Evolutionary conservation across 2,113 vertebrate genomes (phyloP).

Genomic region (Carlito syrichta): DNA sequence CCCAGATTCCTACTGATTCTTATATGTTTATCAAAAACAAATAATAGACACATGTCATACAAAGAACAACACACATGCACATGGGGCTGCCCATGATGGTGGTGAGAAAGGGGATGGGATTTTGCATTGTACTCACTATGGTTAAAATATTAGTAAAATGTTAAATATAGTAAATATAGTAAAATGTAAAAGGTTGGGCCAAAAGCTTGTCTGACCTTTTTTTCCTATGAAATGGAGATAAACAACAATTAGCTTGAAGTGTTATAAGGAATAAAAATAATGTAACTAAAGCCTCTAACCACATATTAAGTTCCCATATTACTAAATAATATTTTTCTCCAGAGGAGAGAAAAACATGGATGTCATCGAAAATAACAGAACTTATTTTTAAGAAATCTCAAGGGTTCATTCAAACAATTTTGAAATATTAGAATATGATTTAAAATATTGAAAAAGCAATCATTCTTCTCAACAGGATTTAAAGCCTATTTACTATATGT

Average conservation of each 20-base stretch:
- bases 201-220: neutral
- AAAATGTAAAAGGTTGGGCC: too few species aligned
- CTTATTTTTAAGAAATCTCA: neutral
- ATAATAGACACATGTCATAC: accelerated
- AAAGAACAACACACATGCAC: neutral
- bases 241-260: neutral
- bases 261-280: neutral
- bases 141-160: neutral
- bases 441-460: neutral
- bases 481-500: neutral
- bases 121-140: neutral
- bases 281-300: neutral
- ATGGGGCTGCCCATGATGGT: too few species aligned
- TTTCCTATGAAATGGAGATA: neutral
- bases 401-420: neutral
- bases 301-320: neutral
- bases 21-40: neutral
- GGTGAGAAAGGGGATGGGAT: neutral
- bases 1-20: neutral
- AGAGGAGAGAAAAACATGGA: neutral
- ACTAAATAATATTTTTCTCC: neutral
- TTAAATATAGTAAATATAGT: too few species aligned
- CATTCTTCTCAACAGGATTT: neutral
- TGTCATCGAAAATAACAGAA: neutral
- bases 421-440: neutral